Evolutionary conservation across 2,888 invertebrate genomes (phyloP), one percentile per base, ranked within the genome.

Genomic region (Falcaria lacertinaria): DNA sequence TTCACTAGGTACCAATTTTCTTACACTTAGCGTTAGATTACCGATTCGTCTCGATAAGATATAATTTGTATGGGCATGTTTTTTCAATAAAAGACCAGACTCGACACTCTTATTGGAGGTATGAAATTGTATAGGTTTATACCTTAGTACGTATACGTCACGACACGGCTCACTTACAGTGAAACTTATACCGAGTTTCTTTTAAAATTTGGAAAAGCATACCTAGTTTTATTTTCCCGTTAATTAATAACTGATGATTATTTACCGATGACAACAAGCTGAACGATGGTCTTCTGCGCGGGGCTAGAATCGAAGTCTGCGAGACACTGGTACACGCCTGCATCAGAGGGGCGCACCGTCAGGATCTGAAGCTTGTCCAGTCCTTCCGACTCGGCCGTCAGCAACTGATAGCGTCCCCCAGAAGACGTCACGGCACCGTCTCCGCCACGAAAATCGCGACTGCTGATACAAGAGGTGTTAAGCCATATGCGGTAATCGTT

Each of bases 241-340:
- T 4, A 19, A 19, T 6, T 19, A 19, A 3, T 19, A 6, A 19
- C 19, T 19, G 19, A 6, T 4, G 6, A 28, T 2, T 3, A 11
- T 72, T 61, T 63, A 83, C 86, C 84, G 33, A 84, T 81, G 41
- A 89, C 74, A 28, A 57, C 61, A 1, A 89, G 73, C 48, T 74
- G 61, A 28, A 81, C 60, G 39, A 68, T 72, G 0, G 87, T 89
- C 46, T 79, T 85, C 41, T 72, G 74, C 1, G 82, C 64, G 0
- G 83, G 87, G 48, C 87, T 84, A 17, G 70, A 60, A 1, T 70
- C 72, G 54, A 87, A 88, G 54, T 87, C 84, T 6, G 80, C 86
- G 28, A 74, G 60, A 58, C 89, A 89, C 33, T 69, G 72, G 60
- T 89, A 89, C 33, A 71, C 39, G 15, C 86, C 89, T 0, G 75